Conservation (phyloP, 2,113 vertebrate species). For the Ramphastos sulfuratus region DNA sequence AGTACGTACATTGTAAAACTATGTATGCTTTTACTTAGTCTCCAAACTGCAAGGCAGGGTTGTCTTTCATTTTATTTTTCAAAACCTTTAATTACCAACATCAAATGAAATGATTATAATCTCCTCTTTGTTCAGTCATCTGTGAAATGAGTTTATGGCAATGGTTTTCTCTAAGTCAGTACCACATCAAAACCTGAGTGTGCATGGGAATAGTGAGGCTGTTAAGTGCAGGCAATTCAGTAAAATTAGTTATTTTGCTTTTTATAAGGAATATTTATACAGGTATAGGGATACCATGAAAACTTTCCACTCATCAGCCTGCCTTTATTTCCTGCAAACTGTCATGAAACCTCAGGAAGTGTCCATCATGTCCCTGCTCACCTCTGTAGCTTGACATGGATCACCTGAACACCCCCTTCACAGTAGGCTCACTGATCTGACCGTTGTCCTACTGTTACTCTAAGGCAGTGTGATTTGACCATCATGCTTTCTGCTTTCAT, state of each 20-base stretch:
- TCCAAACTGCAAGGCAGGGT: not conserved
- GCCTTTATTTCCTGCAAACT: not conserved
- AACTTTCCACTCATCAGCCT: not conserved
- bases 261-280: not conserved
- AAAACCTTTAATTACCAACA: conserved; percentile 51
- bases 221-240: not conserved
- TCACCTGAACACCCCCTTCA: not conserved
- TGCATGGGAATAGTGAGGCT: not conserved
- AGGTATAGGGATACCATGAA: not conserved
- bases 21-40: not conserved
- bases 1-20: conserved; percentile 16
- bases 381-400: not conserved
- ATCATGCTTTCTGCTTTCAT: not conserved
- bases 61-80: conserved; percentile 47
- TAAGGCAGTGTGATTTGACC: not conserved
- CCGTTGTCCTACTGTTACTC: not conserved
- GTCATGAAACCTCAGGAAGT: not conserved
- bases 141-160: conserved; percentile 20
- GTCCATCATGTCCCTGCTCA: not conserved
- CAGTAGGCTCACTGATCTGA: not conserved
- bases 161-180: conserved; percentile 20
- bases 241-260: not conserved
- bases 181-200: conserved; percentile 31
- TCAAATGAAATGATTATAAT: conserved; percentile 43
- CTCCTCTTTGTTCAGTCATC: conserved; percentile 51